Evolutionary conservation across 2,113 vertebrate genomes (phyloP), one percentile per base, ranked within the genome.

Genomic region (Podarcis cretensis): DNA sequence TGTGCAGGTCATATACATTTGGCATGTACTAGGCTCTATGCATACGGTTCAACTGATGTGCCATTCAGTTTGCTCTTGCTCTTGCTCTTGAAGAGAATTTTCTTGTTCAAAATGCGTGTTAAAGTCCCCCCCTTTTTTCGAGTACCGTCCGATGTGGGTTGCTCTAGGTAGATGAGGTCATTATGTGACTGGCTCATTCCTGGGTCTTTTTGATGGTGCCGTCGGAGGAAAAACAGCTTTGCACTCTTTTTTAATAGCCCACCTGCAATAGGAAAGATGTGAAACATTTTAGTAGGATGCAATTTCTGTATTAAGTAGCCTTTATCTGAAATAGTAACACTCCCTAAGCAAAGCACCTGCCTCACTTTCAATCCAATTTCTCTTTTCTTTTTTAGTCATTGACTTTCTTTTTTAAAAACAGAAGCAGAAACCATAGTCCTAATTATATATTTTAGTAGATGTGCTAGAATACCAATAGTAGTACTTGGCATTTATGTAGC

Each of bases 181-280:
- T 99, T 99, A 96, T 99, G 98, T 0, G 99, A 99, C 92, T 99
- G 99, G 96, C 98, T 99, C 98, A 99, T 98, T 21, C 98, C 98
- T 0, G 98, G 98, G 43, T 99, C 98, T 93, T 99, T 99, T 94
- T 98, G 98, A 91, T 98, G 98, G 88, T 98, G 98, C 12, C 98
- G 96, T 75, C 98, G 97, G 5, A 98, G 97, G 97, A 99, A 99
- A 95, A 99, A 99, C 48, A 99, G 96, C 96, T 98, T 99, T 0
- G 98, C 98, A 0, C 98, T 97, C 95, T 97, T 99, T 93, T 97
- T 97, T 54, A 99, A 94, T 90, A 99, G 97, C 92, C 98, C 98
- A 89, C 98, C 99, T 99, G 96, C 0, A 81, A 89, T 83, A 91
- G 85, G 73, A 75, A 83, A 69, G 18, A 75, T n/a, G 14, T 3